Evolutionary conservation across 2,888 invertebrate genomes (phyloP), one percentile per base, ranked within the genome.

Genomic region (Onchidella celtica): DNA sequence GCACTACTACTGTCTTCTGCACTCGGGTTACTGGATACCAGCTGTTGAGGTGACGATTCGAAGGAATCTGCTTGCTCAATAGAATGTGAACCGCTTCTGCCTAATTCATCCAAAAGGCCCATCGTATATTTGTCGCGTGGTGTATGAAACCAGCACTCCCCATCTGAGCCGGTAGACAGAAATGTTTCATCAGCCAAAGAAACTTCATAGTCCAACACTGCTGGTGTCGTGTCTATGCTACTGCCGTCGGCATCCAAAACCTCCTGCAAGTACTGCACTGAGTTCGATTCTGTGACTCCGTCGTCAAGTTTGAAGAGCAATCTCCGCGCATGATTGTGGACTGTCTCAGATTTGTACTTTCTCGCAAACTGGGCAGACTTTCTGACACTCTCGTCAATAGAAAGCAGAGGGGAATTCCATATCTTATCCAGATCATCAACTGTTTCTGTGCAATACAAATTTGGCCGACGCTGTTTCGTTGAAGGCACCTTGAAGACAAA

Each of bases 401-500:
- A 47, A 11, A 17, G 17, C 6, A 6, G 6, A 17, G 47, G 47
- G 17, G 47, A 29, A 3, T 81, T 32, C 73, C 72, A 73, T 21
- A 65, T 17, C n/a, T 81, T 59, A 66, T 65, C 57, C 24, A 78
- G 27, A n/a, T 69, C 74, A 21, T 40, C 32, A 34, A 79, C 11
- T 2, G 68, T 59, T 65, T 73, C 70, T 69, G 68, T 76, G 32
- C 76, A 76, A 0, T 63, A 68, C 6, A 80, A 29, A 57, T 55
- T 66, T 24, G 29, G 73, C 32, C 57, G 69, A 24, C 63, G 27
- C 27, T 72, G 70, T 47, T 34, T 70, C 17, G 47, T 55, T n/a
- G 14, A 61, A 3, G 79, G 79, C 21, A 79, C 72, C 29, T 79
- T 79, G 36, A 79, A 79, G 21, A 65, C 47, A 36, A 61, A 73